Evolutionary conservation across 2,888 invertebrate genomes (phyloP).

Genomic region (Cenopis cana): DNA sequence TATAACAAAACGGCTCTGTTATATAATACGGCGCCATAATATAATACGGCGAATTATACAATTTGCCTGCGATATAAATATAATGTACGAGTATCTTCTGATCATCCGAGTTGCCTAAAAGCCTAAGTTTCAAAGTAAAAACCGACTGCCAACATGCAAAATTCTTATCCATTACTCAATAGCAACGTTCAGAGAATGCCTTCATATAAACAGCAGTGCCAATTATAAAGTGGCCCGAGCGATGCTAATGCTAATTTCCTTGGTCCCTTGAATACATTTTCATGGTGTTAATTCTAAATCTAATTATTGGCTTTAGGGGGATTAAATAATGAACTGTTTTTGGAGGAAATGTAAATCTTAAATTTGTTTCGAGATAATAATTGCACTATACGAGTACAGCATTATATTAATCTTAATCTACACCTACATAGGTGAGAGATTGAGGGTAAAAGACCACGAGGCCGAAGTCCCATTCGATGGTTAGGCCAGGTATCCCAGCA

Average conservation of each 20-base stretch:
- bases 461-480: too few species aligned
- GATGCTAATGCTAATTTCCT: constrained; percentile 68
- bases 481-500: too few species aligned
- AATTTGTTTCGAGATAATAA: too few species aligned
- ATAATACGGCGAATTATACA: too few species aligned
- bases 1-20: too few species aligned
- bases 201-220: constrained; percentile 62
- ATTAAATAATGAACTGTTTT: constrained; percentile 12
- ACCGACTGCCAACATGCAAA: constrained; percentile 53
- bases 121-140: constrained; percentile 25
- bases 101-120: background rate
- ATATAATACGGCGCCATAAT: too few species aligned
- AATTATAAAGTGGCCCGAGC: constrained; percentile 66
- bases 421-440: too few species aligned
- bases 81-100: background rate
- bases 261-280: constrained; percentile 67
- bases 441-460: too few species aligned
- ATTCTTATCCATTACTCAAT: constrained; percentile 70
- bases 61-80: too few species aligned
- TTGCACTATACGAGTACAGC: too few species aligned
- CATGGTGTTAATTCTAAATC: constrained; percentile 35
- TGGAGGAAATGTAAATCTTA: background rate
- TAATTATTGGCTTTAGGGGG: constrained; percentile 20
- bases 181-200: constrained; percentile 58
- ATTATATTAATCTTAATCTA: too few species aligned